A percentile compares a stretch with the other conserved stretches of the same genome.
Conservation (phyloP, 2,888 invertebrate genomes). For the Plebejus melissa region DNA sequence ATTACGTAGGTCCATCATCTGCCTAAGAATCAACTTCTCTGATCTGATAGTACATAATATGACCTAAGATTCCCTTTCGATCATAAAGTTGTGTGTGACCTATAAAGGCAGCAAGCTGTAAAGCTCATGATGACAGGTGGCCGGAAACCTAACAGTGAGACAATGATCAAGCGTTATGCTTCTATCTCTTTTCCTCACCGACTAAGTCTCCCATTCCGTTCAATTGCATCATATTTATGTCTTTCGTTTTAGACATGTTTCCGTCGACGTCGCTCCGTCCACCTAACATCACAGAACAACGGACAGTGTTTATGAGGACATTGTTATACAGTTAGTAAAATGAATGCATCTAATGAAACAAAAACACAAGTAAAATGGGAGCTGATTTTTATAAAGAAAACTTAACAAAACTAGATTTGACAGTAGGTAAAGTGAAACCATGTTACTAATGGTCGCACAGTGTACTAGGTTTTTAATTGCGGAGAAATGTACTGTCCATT, state of each 20-base stretch:
- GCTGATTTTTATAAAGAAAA: neutral
- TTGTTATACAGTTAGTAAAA: conserved; percentile 30
- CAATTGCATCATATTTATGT: conserved; percentile 67
- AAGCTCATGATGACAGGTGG: conserved; percentile 67
- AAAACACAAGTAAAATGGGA: neutral
- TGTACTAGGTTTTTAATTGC: too few relatives aligned
- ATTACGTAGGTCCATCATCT: too few relatives aligned
- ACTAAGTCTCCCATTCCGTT: conserved; percentile 73
- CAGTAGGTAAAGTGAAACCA: neutral
- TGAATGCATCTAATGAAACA: conserved; percentile 1
- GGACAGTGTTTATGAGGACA: conserved; percentile 17
- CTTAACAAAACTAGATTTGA: neutral
- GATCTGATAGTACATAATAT: too few relatives aligned
- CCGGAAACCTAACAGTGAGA: conserved; percentile 56
- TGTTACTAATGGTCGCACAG: neutral
- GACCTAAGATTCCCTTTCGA: too few relatives aligned
- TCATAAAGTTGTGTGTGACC: neutral
- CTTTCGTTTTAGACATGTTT: conserved; percentile 52
- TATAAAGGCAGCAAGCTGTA: conserved; percentile 40
- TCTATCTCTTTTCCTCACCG: conserved; percentile 53
- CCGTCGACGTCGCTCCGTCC: conserved; percentile 67
- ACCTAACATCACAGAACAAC: conserved; percentile 64
- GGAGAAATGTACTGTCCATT: too few relatives aligned
- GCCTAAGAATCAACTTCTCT: too few relatives aligned
- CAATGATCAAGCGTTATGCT: conserved; percentile 44